Evolutionary conservation across 2,888 invertebrate genomes (phyloP), one percentile per base, ranked within the genome.

Genomic region (Drosophila buzzatii): DNA sequence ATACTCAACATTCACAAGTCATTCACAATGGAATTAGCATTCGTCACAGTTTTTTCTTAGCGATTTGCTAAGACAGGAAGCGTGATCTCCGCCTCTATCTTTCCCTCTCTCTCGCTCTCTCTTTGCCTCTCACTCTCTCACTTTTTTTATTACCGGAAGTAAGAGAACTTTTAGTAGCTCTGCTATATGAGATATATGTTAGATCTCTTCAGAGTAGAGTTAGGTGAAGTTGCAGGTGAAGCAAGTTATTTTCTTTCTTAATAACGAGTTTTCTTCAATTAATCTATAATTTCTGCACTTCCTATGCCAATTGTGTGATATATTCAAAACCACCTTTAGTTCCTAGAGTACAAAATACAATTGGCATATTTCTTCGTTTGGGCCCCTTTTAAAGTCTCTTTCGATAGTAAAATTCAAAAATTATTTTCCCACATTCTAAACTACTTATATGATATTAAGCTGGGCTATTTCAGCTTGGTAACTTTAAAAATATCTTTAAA

Each of bases 1-100:
- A 35, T 23, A 3, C 64, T 31, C 31, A 64, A 10, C 64, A 52
- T 44, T 37, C 57, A 45, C 12, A 45, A 45, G 12, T 45, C 52
- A 47, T 60, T 63, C 45, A 60, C 45, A 37, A 39, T 33, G 33
- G 12, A n/a, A 64, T 33, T 62, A 33, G 41, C 49, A 42, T 37
- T 51, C 51, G 33, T 44, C 63, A 63, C 49, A 41, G 23, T 31
- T 31, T n/a, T 31, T 44, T 27, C 41, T 35, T 6, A n/a, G 39
- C 12, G 12, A 20, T 23, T 45, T 12, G 58, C 27, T 27, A n/a
- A 23, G 23, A n/a, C 45, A 45, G 58, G 27, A 58, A 58, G 58
- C 45, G 18, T 45, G 37, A 44, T 10, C 33, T 33, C 12, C 18
- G 10, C 7, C 10, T 18, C 31, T 10, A 5, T 18, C 2, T 49